These are phyloP conservation scores for Maniola hyperantus DNA, from an alignment of 2,888 invertebrate species.

Conservation along the genomic window DNA sequence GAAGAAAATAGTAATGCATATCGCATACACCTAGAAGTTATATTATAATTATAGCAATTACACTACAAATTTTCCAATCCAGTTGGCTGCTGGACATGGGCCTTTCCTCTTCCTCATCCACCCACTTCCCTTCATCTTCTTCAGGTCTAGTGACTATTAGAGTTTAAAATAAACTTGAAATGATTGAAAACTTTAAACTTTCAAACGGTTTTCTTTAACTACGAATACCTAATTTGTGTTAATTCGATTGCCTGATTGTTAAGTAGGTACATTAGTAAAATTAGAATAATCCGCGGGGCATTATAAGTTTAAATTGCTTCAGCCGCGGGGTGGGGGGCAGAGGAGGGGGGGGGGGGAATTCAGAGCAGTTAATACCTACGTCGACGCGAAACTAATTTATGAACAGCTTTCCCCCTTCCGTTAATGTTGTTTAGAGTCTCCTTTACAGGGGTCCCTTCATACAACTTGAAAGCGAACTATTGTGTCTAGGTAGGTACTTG, in stretches of 20 bases:
- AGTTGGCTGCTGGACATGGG: no score
- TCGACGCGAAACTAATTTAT: slow-evolving; percentile 29
- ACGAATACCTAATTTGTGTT: no score
- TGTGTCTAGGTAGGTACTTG: neutral
- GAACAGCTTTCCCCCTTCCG: slow-evolving; percentile 10
- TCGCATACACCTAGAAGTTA: no score
- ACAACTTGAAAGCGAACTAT: slow-evolving; percentile 8
- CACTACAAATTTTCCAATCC: no score
- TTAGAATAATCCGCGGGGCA: slow-evolving; percentile 36
- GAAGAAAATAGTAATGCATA: no score
- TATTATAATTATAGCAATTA: no score
- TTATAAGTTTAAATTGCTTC: slow-evolving; percentile 40
- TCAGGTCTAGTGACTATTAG: no score
- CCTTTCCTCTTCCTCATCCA: no score
- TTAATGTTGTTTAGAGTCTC: slow-evolving; percentile 11
- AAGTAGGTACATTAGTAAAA: slow-evolving; percentile 35
- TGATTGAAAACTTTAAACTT: no score
- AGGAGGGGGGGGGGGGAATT: neutral
- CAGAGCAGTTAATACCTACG: slow-evolving; percentile 27
- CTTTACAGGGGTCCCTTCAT: slow-evolving; percentile 10
- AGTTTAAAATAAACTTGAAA: no score
- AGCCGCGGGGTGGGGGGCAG: neutral
- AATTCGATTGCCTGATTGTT: slow-evolving; percentile 21
- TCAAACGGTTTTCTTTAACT: no score
- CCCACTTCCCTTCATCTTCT: no score